phyloP scores from a whole-genome alignment of 2,888 invertebrate genomes.

The Eledone cirrhosa region DNA sequence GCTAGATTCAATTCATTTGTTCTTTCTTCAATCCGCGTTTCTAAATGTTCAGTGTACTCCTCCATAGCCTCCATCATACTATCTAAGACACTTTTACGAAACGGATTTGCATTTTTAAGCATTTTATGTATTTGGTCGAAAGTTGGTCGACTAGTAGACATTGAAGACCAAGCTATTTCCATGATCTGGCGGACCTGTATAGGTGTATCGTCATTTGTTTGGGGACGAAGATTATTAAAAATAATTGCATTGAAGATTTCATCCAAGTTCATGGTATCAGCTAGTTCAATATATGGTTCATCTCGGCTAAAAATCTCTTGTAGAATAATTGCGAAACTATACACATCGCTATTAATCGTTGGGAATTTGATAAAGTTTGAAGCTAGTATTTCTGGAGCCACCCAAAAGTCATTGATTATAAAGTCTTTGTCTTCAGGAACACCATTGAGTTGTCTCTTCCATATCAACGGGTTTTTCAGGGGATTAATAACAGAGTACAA shows the following conservation, averaged over 20 bases:
- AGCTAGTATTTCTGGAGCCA: constrained; percentile 55
- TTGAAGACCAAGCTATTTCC: constrained; percentile 52
- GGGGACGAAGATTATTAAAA: constrained; percentile 48
- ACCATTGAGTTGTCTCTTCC: constrained; percentile 31
- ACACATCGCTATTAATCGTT: constrained; percentile 48
- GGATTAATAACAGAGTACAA: constrained; percentile 36
- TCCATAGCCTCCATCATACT: constrained; percentile 63
- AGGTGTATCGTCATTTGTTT: constrained; percentile 43
- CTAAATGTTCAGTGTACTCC: constrained; percentile 54
- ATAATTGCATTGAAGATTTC: constrained; percentile 51
- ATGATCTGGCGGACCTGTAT: constrained; percentile 45
- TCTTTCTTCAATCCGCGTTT: constrained; percentile 56
- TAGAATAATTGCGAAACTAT: constrained; percentile 58
- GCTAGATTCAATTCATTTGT: constrained; percentile 47
- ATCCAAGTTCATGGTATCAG: constrained; percentile 39
- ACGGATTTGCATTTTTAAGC: constrained; percentile 47
- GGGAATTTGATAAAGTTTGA: constrained; percentile 41
- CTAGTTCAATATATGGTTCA: constrained; percentile 54
- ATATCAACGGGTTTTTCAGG: constrained; percentile 37
- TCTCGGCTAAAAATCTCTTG: constrained; percentile 58
- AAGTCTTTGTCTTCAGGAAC: constrained; percentile 32
- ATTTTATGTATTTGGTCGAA: constrained; percentile 51
- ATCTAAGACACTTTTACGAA: constrained; percentile 58
- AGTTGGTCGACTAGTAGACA: constrained; percentile 46
- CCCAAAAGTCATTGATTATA: constrained; percentile 49